Conservation (phyloP, 2,888 invertebrate species). For the Rhopalosiphum nymphaeae region DNA sequence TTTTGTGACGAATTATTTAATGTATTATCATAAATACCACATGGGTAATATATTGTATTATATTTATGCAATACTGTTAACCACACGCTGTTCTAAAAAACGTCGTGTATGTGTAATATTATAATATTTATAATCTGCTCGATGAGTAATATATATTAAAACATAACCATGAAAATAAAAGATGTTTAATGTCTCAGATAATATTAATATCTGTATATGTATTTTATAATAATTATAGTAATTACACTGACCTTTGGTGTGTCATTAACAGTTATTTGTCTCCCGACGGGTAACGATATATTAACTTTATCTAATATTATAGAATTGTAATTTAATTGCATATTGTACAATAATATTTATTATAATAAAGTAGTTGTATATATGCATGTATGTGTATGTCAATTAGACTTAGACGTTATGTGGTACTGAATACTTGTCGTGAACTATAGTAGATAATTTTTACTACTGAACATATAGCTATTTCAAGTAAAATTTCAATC, state of each 20-base stretch:
- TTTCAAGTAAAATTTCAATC: background rate
- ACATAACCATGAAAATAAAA: background rate
- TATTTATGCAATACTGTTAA: background rate
- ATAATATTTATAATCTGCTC: background rate
- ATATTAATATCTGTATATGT: background rate
- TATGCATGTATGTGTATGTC: background rate
- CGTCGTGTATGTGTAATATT: background rate
- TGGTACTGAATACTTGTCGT: background rate
- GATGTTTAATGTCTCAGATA: background rate
- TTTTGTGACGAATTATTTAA: background rate
- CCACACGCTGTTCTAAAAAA: background rate
- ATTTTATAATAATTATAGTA: background rate
- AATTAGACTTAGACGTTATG: background rate
- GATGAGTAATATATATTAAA: background rate
- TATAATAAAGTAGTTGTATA: background rate
- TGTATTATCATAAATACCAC: background rate
- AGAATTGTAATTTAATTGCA: background rate
- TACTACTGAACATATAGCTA: background rate
- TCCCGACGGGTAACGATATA: background rate
- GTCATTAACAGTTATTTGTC: background rate
- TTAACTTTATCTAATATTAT: background rate
- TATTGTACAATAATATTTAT: background rate
- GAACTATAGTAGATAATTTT: background rate
- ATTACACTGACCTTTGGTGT: background rate
- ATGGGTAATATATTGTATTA: background rate